Evolutionary conservation across 2,797 vertebrate species (phyloP).

Genomic region (Bradypus variegatus): DNA sequence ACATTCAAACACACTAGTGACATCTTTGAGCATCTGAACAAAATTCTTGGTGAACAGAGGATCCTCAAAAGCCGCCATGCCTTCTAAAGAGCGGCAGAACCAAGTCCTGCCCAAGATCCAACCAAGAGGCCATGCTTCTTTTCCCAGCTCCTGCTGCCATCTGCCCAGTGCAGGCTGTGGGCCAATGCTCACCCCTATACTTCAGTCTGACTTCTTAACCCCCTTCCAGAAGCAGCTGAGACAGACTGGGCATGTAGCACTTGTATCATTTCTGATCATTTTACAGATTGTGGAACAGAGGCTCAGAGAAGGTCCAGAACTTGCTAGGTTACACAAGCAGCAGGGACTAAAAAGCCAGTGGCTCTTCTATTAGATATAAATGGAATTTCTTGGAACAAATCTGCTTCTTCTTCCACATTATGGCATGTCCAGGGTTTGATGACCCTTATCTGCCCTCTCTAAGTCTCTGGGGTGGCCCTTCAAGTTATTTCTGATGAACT

Average conservation of each 20-base stretch:
- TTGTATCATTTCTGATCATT: background rate
- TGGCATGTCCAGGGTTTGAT: background rate
- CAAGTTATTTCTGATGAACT: background rate
- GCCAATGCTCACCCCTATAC: accelerated
- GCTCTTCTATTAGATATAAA: background rate
- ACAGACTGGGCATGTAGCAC: accelerated
- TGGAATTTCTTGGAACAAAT: background rate
- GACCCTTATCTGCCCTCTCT: accelerated
- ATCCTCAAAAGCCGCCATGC: background rate
- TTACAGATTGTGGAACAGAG: background rate
- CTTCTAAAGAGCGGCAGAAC: background rate
- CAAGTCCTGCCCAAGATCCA: background rate
- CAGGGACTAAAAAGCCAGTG: background rate
- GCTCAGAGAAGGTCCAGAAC: background rate
- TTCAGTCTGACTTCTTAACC: background rate
- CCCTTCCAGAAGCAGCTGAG: background rate
- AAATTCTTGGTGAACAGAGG: background rate
- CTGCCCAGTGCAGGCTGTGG: background rate
- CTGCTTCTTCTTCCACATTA: background rate
- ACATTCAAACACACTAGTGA: accelerated
- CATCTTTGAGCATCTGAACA: background rate
- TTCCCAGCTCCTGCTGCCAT: background rate
- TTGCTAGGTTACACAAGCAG: background rate
- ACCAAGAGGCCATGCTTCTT: background rate
- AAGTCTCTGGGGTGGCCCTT: background rate